phyloP scores from a whole-genome alignment of 2,888 invertebrate genomes.

The Lacanobia oleracea region DNA sequence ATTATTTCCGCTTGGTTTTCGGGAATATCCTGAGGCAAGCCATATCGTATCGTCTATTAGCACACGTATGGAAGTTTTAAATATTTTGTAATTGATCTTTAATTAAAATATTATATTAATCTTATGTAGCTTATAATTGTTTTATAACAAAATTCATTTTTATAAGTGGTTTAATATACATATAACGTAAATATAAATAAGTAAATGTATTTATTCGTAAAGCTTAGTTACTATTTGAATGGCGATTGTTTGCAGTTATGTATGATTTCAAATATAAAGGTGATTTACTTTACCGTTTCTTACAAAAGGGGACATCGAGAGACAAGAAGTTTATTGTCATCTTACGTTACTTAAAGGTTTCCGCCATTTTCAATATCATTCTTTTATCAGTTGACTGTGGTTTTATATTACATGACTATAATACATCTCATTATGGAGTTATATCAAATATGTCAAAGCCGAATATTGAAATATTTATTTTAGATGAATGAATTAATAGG shows the following conservation, averaged over 20 bases:
- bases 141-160: conserved; percentile 8
- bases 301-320: conserved; percentile 56
- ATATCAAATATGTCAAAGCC: conserved; percentile 38
- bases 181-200: neutral
- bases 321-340: conserved; percentile 71
- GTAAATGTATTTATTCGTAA: neutral
- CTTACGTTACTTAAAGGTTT: conserved; percentile 46
- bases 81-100: conserved; percentile 26
- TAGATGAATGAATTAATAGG: conserved; percentile 27
- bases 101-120: conserved; percentile 21
- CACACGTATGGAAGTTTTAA: conserved; percentile 11
- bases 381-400: conserved; percentile 17
- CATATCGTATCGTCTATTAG: conserved; percentile 15
- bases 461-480: conserved; percentile 39
- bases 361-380: conserved; percentile 23
- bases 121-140: neutral
- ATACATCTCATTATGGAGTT: conserved; percentile 10
- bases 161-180: neutral
- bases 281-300: conserved; percentile 44
- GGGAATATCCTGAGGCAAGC: neutral
- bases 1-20: neutral
- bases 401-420: conserved; percentile 28
- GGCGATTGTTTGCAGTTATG: conserved; percentile 31
- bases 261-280: conserved; percentile 45
- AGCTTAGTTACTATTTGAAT: conserved; percentile 18